Evolutionary conservation across 23 tunicate genomes (phyloP), one percentile per base, ranked within the genome.

Genomic region (Trididemnum miniatum): DNA sequence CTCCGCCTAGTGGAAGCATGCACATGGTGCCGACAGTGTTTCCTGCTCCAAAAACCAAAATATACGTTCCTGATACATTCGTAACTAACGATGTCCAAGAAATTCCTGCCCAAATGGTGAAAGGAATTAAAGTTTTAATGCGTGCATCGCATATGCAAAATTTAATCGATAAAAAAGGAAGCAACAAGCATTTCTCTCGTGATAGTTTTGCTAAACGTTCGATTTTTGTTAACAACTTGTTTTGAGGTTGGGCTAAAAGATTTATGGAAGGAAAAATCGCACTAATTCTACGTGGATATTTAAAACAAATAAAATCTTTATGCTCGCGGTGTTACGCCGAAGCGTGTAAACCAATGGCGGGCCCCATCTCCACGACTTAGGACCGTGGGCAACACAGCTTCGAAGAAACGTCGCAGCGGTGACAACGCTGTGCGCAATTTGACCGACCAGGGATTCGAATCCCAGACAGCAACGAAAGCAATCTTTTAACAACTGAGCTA

Each of bases 21-120:
- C 82, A 23, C 91, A 96, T 89, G 35, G 84, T 73, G 0, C 99
- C 99, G 0, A 87, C 35, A 1, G 97, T 92, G 74, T 91, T 88
- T 35, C 99, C 99, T 66, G 80, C 88, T 30, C 82, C 91, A 80
- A 88, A 96, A 12, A 96, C 86, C 5, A 93, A 93, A 62, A 93
- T 84, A 60, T 93, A 93, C 23, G 89, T 93, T 9, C 83, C 76
- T 26, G 98, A 93, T 37, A 93, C 80, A 85, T 88, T 93, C 40
- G 98, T 93, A 24, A 87, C 72, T 59, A 66, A 79, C 27, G 93
- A 88, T 26, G 84, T 60, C 83, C 89, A 88, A 1, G 98, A 93
- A 22, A 93, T 65, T 1, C 98, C 98, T 93, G 54, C 54, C 9
- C 9, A 78, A 29, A 7, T 44, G 54, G 9, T 44, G n/a, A n/a